Conservation (phyloP, 2,113 vertebrate species). For the Lycaon pictus region DNA sequence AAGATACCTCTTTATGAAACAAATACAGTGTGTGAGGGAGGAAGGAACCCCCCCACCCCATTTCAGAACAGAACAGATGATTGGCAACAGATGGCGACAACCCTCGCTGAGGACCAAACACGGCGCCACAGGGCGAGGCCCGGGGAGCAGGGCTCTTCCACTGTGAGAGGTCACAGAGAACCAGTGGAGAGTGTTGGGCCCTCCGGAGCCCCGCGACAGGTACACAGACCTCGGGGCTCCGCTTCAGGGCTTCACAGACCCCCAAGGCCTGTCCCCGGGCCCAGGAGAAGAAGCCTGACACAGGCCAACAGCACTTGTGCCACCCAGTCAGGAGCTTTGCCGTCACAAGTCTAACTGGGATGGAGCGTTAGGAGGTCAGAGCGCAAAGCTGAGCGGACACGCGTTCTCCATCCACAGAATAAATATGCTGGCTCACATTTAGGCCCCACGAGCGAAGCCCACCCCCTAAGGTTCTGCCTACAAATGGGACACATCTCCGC, state of each 20-base stretch:
- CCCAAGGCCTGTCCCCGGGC: fast-evolving
- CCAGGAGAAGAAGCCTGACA: not conserved
- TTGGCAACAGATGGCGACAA: not conserved
- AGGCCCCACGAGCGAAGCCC: not conserved
- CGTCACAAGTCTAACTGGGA: not conserved
- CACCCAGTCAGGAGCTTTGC: fast-evolving
- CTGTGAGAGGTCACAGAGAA: not conserved
- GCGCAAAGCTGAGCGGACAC: fast-evolving
- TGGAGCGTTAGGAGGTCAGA: not conserved
- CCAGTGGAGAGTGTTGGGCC: not conserved
- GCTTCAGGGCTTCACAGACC: not conserved
- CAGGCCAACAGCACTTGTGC: fast-evolving
- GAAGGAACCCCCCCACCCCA: not conserved
- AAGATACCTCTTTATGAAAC: not conserved
- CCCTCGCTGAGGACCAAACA: not conserved
- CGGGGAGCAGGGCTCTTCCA: not conserved
- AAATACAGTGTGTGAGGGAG: not conserved
- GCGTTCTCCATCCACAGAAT: fast-evolving
- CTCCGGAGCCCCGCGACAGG: fast-evolving
- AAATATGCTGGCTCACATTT: no score
- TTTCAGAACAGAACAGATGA: not conserved
- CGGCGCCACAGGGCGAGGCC: not conserved
- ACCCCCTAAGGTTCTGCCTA: not conserved
- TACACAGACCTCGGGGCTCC: not conserved
- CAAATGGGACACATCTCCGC: not conserved